phyloP scores from a whole-genome alignment of 2,888 invertebrate genomes.

The Acanthopleura granulata region DNA sequence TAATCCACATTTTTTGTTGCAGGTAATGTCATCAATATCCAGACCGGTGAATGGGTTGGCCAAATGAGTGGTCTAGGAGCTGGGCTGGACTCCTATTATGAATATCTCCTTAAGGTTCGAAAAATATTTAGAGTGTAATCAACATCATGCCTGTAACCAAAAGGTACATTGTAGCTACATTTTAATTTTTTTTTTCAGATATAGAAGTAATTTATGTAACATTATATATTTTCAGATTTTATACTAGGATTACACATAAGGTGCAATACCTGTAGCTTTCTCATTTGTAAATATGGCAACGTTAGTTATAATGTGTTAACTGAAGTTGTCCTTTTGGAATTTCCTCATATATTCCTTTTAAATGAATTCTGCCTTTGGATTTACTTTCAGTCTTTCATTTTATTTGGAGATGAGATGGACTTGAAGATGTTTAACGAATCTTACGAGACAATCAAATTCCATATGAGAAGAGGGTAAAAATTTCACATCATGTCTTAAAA shows the following conservation, averaged over 20 bases:
- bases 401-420: constrained; percentile 75
- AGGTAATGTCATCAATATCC: constrained; percentile 77
- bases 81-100: constrained; percentile 76
- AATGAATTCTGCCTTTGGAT: no score
- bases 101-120: constrained; percentile 75
- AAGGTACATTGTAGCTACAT: no score
- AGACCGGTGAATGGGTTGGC: constrained; percentile 76
- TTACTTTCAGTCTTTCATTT: constrained; percentile 72
- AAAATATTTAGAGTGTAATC: no score
- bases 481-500: not conserved
- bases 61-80: constrained; percentile 76
- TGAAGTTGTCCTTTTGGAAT: not conserved
- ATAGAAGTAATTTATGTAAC: not conserved
- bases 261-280: no score
- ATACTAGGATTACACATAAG: no score
- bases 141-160: no score
- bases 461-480: constrained; percentile 74
- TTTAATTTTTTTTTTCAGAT: not conserved
- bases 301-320: no score
- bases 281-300: no score
- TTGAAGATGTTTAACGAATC: constrained; percentile 75
- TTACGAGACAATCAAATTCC: constrained; percentile 73
- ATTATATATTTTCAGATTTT: no score
- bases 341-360: no score
- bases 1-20: constrained; percentile 33